phyloP scores from a whole-genome alignment of 1,140 invertebrate genomes.

The Apis laboriosa region DNA sequence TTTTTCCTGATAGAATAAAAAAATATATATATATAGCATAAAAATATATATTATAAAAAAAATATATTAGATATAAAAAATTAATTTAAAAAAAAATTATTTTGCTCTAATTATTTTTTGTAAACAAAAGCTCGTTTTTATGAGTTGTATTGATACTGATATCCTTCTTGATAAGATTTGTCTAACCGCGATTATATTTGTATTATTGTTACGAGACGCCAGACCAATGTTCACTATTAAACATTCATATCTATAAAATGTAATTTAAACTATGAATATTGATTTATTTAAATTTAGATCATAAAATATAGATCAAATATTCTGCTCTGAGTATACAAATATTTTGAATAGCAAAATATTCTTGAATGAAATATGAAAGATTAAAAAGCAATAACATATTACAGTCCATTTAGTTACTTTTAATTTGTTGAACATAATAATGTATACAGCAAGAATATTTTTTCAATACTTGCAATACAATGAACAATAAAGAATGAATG shows the following conservation, averaged over 20 bases:
- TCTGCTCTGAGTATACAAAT: too few relatives aligned
- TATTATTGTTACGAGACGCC: background rate
- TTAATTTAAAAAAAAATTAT: background rate
- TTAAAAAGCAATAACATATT: too few relatives aligned
- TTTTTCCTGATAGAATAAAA: background rate
- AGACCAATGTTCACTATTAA: slow-evolving; percentile 17
- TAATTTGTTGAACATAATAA: too few relatives aligned
- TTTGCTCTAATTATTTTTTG: background rate
- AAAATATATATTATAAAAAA: background rate
- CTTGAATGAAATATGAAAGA: too few relatives aligned
- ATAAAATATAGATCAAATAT: too few relatives aligned
- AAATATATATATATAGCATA: too few relatives aligned
- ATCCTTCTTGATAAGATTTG: background rate
- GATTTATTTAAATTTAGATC: too few relatives aligned
- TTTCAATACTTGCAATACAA: too few relatives aligned
- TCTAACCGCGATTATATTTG: background rate
- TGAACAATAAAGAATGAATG: too few relatives aligned
- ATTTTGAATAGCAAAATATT: too few relatives aligned
- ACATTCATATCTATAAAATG: background rate
- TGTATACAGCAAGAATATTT: too few relatives aligned
- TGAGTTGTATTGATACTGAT: background rate
- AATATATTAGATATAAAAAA: background rate
- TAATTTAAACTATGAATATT: background rate
- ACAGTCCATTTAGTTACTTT: too few relatives aligned
- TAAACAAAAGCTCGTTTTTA: background rate